Conservation (phyloP, 2,888 invertebrate species). For the Acrobasis suavella region DNA sequence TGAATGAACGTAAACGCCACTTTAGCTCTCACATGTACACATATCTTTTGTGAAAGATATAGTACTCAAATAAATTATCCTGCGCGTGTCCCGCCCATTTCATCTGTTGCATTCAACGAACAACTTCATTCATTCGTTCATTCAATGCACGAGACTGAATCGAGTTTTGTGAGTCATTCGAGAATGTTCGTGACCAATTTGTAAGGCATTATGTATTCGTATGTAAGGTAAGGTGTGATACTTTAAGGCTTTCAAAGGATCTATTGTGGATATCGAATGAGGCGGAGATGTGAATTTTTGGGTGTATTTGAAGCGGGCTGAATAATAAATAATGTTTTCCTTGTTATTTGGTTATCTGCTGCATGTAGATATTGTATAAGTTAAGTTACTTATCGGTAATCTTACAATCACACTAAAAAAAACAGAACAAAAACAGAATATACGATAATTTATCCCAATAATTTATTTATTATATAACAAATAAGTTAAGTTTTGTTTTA, state of each 20-base stretch:
- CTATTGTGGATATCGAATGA: not conserved
- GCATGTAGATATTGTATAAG: too few relatives aligned
- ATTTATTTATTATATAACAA: too few relatives aligned
- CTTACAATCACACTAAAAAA: too few relatives aligned
- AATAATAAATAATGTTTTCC: too few relatives aligned
- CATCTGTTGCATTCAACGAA: slow-evolving; percentile 19
- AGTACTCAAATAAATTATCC: slow-evolving; percentile 13
- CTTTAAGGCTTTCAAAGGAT: not conserved
- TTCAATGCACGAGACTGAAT: slow-evolving; percentile 4
- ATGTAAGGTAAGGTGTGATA: not conserved
- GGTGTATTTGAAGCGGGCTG: too few relatives aligned
- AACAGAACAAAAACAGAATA: too few relatives aligned
- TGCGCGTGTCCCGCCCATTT: slow-evolving; percentile 12
- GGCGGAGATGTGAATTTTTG: too few relatives aligned
- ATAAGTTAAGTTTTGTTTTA: too few relatives aligned
- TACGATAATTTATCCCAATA: too few relatives aligned
- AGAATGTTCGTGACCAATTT: slow-evolving; percentile 9
- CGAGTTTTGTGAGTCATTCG: slow-evolving; percentile 6
- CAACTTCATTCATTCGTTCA: slow-evolving; percentile 14
- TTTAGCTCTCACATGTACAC: slow-evolving; percentile 4
- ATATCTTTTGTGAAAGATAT: slow-evolving; percentile 6
- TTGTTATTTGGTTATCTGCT: too few relatives aligned
- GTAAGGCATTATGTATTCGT: not conserved
- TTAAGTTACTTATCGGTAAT: too few relatives aligned
- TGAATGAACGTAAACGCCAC: too few relatives aligned